Conservation (phyloP, 2,113 vertebrate genomes). For the Microtus pennsylvanicus region DNA sequence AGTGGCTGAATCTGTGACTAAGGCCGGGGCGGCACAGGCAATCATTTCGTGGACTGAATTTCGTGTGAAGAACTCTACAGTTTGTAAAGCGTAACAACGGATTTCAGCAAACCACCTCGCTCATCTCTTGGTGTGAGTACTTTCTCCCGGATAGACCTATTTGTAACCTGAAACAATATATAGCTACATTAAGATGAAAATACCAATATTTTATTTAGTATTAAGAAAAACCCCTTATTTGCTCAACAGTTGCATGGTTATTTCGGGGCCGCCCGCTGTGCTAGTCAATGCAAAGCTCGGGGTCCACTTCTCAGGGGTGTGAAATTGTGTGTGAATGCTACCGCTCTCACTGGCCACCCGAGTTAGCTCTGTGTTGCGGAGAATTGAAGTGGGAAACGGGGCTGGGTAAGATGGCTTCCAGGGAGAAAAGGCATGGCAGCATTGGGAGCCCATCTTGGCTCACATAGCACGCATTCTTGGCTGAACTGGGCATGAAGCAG, state of each 20-base stretch:
- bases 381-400: not conserved
- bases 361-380: not conserved
- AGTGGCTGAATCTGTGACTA: not conserved
- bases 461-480: accelerated
- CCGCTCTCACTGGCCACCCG: not conserved
- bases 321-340: not conserved
- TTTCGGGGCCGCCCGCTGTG: not conserved
- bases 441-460: not conserved
- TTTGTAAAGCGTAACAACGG: not conserved
- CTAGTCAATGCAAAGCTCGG: not conserved
- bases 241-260: not conserved
- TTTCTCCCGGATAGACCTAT: not conserved
- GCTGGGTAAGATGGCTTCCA: accelerated
- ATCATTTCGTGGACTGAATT: not conserved
- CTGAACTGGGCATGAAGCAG: not conserved
- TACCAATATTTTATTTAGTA: not conserved
- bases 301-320: not conserved
- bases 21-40: not conserved
- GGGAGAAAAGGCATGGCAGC: not conserved
- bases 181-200: conserved; percentile 26
- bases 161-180: not conserved
- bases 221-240: conserved; percentile 24
- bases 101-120: not conserved
- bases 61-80: not conserved
- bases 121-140: not conserved